Evolutionary conservation across 2,113 vertebrate species (phyloP).

Genomic region (Aldabrachelys gigantea): DNA sequence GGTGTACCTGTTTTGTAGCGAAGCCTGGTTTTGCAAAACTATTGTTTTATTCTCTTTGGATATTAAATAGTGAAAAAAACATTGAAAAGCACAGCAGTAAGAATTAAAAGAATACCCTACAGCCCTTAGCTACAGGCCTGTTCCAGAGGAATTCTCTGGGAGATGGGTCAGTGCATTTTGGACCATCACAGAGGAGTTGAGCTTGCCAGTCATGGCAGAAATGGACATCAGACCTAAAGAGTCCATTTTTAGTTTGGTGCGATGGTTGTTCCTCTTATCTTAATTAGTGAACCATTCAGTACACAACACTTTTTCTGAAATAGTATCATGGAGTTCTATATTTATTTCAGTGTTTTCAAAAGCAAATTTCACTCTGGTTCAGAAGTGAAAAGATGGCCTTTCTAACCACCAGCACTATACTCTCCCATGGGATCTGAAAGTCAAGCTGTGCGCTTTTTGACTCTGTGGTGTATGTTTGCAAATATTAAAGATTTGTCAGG

Average conservation of each 20-base stretch:
- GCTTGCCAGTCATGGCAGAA: neutral
- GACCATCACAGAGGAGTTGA: neutral
- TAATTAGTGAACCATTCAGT: neutral
- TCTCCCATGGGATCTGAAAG: neutral
- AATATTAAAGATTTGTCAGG: neutral
- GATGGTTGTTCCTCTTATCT: neutral
- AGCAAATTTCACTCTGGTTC: neutral
- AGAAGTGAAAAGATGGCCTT: neutral
- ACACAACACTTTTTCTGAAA: neutral
- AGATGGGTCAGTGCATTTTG: neutral
- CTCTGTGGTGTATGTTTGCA: neutral
- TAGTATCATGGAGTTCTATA: neutral
- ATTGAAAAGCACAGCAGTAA: neutral
- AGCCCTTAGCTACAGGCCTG: neutral
- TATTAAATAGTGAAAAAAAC: neutral
- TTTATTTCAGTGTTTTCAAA: neutral
- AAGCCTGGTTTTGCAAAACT: neutral
- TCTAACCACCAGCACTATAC: neutral
- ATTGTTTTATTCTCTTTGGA: neutral
- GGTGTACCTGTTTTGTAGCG: neutral
- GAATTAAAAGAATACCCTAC: neutral
- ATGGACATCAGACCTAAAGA: neutral
- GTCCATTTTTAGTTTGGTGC: neutral
- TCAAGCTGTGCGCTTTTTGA: neutral
- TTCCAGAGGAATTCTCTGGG: neutral